Evolutionary conservation across 2,888 invertebrate species (phyloP).

Genomic region (Ormyrus rosae): DNA sequence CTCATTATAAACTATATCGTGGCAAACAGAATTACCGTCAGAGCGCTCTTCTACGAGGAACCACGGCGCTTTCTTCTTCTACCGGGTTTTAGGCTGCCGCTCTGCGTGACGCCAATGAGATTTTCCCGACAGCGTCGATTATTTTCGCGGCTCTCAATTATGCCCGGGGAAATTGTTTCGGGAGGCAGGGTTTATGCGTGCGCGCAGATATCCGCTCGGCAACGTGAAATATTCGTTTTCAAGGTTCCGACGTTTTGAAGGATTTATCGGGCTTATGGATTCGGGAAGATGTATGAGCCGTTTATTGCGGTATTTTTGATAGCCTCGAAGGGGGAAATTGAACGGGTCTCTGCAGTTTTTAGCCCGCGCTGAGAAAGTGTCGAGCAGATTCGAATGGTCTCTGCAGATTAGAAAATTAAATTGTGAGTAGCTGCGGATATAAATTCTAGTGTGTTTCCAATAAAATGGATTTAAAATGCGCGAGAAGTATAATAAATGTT

Average conservation of each 20-base stretch:
- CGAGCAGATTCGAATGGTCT: too few relatives aligned
- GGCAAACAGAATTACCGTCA: slow-evolving; percentile 37
- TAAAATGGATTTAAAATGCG: not conserved
- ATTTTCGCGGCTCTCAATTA: too few relatives aligned
- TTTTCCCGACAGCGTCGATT: not conserved
- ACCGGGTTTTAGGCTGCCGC: not conserved
- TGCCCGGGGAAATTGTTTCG: too few relatives aligned
- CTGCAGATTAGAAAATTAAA: too few relatives aligned
- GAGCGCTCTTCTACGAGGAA: not conserved
- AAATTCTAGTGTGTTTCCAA: too few relatives aligned
- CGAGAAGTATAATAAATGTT: not conserved
- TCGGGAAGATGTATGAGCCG: slow-evolving; percentile 3
- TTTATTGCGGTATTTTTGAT: slow-evolving; percentile 41
- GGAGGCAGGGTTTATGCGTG: not conserved
- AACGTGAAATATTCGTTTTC: slow-evolving; percentile 29
- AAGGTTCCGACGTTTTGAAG: slow-evolving; percentile 32
- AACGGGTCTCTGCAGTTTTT: too few relatives aligned
- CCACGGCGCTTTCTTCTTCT: not conserved
- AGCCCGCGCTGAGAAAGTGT: too few relatives aligned
- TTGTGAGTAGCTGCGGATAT: too few relatives aligned
- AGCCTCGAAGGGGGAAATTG: not conserved
- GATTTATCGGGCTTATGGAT: slow-evolving; percentile 38
- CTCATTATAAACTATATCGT: slow-evolving; percentile 50
- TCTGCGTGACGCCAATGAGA: not conserved
- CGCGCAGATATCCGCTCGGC: not conserved